A percentile compares a stretch with the other conserved stretches of the same genome.
These are phyloP conservation scores for Sialis lutaria DNA, from an alignment of 2,888 invertebrate genomes.

Conservation along the genomic window DNA sequence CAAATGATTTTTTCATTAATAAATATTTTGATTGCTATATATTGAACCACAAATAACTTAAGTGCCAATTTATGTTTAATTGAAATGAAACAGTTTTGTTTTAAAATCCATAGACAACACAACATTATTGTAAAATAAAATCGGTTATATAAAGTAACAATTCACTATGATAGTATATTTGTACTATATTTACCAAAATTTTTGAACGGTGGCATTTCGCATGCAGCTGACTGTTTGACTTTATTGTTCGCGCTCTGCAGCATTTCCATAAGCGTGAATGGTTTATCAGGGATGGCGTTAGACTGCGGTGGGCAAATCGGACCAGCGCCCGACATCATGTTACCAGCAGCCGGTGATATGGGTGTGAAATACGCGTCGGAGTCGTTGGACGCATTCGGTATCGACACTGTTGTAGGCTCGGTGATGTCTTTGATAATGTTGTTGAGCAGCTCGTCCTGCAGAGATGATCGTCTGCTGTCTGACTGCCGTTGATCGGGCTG, in stretches of 20 bases:
- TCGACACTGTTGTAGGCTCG: conserved; percentile 23
- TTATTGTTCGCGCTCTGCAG: conserved; percentile 37
- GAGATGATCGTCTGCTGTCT: conserved; percentile 33
- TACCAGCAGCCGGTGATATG: conserved; percentile 44
- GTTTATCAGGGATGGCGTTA: conserved; percentile 6
- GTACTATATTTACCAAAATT: conserved; percentile 1
- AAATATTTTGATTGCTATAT: too few species aligned
- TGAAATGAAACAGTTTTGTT: too few species aligned
- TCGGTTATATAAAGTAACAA: too few species aligned
- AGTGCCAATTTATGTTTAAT: too few species aligned
- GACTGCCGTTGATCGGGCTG: conserved; percentile 13
- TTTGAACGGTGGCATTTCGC: not conserved
- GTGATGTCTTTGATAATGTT: conserved; percentile 42
- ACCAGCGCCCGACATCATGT: conserved; percentile 13
- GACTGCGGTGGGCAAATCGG: conserved; percentile 13
- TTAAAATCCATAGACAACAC: too few species aligned
- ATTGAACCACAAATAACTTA: too few species aligned
- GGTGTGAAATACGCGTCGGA: conserved; percentile 50
- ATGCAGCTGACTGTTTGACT: not conserved
- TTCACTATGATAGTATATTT: not conserved
- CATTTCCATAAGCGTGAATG: conserved; percentile 39
- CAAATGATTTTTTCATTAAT: too few species aligned
- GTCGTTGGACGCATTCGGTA: conserved; percentile 23
- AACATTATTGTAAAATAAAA: too few species aligned
- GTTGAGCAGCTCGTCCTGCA: conserved; percentile 42